These are phyloP conservation scores for Lydus trimaculatus DNA, from an alignment of 2,888 invertebrate species.

Conservation along the genomic window DNA sequence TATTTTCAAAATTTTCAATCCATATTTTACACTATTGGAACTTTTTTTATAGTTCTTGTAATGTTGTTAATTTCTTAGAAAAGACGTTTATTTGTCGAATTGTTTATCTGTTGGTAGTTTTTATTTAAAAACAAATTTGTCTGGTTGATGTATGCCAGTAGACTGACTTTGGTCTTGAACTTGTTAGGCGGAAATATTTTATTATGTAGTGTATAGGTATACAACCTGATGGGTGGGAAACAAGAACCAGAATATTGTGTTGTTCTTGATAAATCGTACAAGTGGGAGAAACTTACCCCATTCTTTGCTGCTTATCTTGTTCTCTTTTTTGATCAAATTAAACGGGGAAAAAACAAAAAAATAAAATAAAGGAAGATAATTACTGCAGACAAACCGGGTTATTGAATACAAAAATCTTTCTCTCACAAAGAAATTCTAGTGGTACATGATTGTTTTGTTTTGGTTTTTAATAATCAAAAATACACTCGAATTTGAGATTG, in stretches of 20 bases:
- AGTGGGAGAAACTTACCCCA: constrained; percentile 10
- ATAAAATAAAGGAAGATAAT: background rate
- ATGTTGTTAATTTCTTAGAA: no score
- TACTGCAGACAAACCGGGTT: background rate
- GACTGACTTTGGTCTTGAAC: constrained; percentile 42
- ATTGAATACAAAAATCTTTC: background rate
- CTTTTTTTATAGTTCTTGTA: no score
- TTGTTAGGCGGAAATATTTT: constrained; percentile 35
- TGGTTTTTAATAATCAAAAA: background rate
- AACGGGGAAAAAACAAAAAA: background rate
- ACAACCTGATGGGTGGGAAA: constrained; percentile 9
- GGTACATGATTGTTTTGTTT: background rate
- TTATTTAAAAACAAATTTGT: constrained; percentile 4
- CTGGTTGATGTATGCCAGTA: constrained; percentile 35
- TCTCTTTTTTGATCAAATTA: background rate
- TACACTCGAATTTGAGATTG: background rate
- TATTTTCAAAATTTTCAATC: constrained; percentile 10
- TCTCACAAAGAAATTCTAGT: no score
- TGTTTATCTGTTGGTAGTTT: background rate
- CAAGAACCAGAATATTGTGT: background rate
- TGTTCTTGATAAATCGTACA: background rate
- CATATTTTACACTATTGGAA: background rate
- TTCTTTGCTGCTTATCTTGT: background rate
- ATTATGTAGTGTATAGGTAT: constrained; percentile 18
- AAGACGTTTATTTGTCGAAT: constrained; percentile 1